Evolutionary conservation across 2,797 vertebrate species (phyloP).

Genomic region (Falco cherrug): DNA sequence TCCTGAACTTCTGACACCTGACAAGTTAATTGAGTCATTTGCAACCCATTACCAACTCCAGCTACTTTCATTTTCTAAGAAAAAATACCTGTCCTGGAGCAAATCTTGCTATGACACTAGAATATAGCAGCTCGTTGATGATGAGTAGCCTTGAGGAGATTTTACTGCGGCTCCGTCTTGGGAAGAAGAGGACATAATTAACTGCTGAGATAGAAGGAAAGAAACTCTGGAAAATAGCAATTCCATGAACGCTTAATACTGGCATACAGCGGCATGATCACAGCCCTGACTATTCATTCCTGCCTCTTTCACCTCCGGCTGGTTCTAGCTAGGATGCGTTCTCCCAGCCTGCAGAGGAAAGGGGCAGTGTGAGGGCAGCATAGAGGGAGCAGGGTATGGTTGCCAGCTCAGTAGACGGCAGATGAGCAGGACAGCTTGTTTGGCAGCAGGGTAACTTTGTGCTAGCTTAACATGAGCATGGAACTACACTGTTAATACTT

Average conservation of each 20-base stretch:
- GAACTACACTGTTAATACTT: neutral
- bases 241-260: neutral
- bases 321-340: neutral
- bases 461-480: neutral
- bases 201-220: neutral
- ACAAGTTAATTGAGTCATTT: neutral
- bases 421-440: neutral
- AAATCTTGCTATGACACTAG: neutral
- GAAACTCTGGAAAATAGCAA: neutral
- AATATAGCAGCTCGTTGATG: neutral
- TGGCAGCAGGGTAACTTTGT: neutral
- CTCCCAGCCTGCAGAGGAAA: neutral
- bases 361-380: neutral
- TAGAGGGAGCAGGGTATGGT: neutral
- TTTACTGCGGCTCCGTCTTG: neutral
- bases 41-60: neutral
- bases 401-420: neutral
- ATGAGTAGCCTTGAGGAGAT: slow-evolving; percentile 6
- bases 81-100: neutral
- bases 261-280: neutral
- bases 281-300: neutral
- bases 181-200: neutral
- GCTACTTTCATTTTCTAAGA: slow-evolving; percentile 10
- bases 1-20: neutral
- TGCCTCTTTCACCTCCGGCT: neutral